Base-by-base conservation (phyloP, 1,140 invertebrate genomes). In the Macrobrachium nipponense region DNA sequence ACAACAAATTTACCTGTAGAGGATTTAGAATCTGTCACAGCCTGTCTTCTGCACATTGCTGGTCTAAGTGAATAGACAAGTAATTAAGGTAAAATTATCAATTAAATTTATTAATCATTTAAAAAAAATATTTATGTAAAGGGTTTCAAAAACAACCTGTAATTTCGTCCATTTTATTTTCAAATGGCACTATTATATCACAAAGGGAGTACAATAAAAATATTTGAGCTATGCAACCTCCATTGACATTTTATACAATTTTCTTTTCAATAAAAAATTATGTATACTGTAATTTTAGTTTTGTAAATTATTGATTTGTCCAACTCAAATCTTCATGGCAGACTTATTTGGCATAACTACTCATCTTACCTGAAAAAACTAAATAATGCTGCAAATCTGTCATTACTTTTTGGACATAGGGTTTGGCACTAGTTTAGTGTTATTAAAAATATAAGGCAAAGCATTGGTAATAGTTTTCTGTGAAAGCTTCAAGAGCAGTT, bases 141-240 rank as follows among this genome's bases (percentile, higher is more conserved):
- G 59, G 27, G 36, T 36, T n/a, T 20, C 10, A 64, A 43, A 61
- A 18, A 81, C n/a, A 68, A 5, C 5, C 17, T 79, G 23, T 43
- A 61, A 73, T 62, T 73, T 82, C 23, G 68, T 82, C 80, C 80
- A 82, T 82, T 82, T 82, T 73, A 73, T 82, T 82, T 43, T 73
- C 80, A 82, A 82, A 82, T 82, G 80, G 80, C 80, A 82, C 80
- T 72, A 73, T 68, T 82, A 82, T 82, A 82, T 82, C 80, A 82
- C 80, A 82, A 82, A 59, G 68, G 80, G 80, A 70, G 68, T 70
- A 72, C 61, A 62, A 70, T 66, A 80, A 80, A 82, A 82, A 82
- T 82, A 82, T 70, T 82, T 82, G 80, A 82, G 80, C 80, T 82
- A 82, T 82, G 80, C 80, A 82, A 75, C 80, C 80, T 73, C 72